Evolutionary conservation across 2,888 invertebrate species (phyloP).

Genomic region (Chaetoderma sp.): DNA sequence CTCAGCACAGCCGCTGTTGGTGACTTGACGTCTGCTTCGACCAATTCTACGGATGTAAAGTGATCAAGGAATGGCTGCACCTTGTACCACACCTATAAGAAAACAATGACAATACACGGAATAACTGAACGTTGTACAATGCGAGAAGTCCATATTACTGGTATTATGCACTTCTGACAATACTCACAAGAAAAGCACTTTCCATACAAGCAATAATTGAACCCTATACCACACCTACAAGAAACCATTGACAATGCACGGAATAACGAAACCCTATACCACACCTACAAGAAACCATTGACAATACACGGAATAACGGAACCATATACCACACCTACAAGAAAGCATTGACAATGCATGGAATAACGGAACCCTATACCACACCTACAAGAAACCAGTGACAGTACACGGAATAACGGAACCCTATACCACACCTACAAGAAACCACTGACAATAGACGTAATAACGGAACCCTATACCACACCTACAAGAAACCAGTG

Average conservation of each 20-base stretch:
- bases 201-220: not conserved
- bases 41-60: conserved; percentile 69
- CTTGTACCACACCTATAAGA: conserved; percentile 72
- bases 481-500: too few species aligned
- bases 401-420: not conserved
- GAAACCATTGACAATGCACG: too few species aligned
- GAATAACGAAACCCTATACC: too few species aligned
- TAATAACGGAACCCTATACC: not conserved
- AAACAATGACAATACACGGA: not conserved
- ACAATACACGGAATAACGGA: too few species aligned
- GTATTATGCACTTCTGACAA: not conserved
- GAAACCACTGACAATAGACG: not conserved
- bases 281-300: too few species aligned
- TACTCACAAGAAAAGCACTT: not conserved
- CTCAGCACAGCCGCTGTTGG: conserved; percentile 64
- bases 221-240: too few species aligned
- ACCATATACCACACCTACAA: too few species aligned
- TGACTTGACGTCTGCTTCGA: conserved; percentile 73
- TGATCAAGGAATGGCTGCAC: conserved; percentile 71
- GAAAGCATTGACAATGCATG: too few species aligned
- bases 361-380: conserved; percentile 72
- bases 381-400: conserved; percentile 67
- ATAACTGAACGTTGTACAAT: not conserved
- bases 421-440: not conserved
- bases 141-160: too few species aligned